phyloP scores from a whole-genome alignment of 2,113 vertebrate species.

The Passer montanus region DNA sequence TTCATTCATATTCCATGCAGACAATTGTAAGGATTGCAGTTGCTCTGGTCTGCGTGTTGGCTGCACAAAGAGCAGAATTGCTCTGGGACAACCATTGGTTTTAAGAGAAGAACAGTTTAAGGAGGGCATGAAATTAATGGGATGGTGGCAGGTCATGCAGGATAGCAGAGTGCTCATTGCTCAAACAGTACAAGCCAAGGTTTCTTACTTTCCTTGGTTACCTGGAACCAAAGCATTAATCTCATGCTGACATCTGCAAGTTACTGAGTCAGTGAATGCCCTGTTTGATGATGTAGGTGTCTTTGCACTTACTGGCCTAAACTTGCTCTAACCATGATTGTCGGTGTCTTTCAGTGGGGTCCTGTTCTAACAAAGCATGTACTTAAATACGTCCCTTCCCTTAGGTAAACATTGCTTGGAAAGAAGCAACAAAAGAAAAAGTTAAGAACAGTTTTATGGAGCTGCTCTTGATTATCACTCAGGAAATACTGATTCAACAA shows the following conservation, averaged over 20 bases:
- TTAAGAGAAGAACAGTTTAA: neutral
- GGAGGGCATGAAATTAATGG: neutral
- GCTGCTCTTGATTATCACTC: neutral
- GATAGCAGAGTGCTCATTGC: neutral
- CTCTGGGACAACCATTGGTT: neutral
- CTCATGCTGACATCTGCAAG: neutral
- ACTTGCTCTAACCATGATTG: conserved; percentile 4
- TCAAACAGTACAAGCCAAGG: neutral
- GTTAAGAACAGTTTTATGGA: neutral
- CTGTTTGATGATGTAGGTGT: neutral
- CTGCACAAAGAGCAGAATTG: neutral
- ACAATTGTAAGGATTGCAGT: neutral
- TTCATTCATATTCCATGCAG: neutral
- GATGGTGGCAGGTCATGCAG: neutral
- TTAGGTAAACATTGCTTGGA: conserved; percentile 3
- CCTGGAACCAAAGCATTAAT: neutral
- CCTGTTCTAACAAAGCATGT: neutral
- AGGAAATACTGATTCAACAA: neutral
- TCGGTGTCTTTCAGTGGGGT: neutral
- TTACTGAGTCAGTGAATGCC: neutral
- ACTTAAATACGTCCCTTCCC: neutral
- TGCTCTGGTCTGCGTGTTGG: neutral
- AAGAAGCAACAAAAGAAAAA: neutral
- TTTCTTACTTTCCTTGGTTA: conserved; percentile 18
- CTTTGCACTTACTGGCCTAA: conserved; percentile 23